Evolutionary conservation across 2,888 invertebrate species (phyloP), one percentile per base, ranked within the genome.

Genomic region (Drosophila quinaria): DNA sequence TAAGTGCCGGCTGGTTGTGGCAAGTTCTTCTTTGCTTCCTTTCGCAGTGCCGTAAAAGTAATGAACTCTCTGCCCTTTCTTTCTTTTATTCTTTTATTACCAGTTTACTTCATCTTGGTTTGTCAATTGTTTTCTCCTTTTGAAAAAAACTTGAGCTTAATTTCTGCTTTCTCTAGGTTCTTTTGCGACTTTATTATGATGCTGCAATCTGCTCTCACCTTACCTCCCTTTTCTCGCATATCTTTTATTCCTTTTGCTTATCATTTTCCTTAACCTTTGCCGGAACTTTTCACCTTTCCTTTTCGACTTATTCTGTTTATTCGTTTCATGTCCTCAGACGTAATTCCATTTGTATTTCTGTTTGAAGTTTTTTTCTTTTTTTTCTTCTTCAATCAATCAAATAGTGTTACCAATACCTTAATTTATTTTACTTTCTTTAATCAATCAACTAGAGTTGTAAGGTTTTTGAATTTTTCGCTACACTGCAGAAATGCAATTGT

Each of bases 31-130:
- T 55, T 66, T 50, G 31, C n/a, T 29, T 19, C 15, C n/a, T 10
- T 37, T 51, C 22, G 2, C 25, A 13, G 9, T 11, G 17, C 11
- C 15, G 44, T 33, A 42, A 59, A 42, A 52, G 42, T 58, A 74
- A 50, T 46, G 17, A 33, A 51, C 54, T 33, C 9, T 10, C 13
- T n/a, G 35, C 10, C 22, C 44, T 37, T 39, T 44, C 46, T 11
- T 29, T 47, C 15, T 44, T 58, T 37, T 8, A 2, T 29, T 29
- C 29, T 25, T 25, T 25, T 5, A 58, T 11, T 15, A 37, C 31
- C 51, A 47, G 54, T 56, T 68, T 39, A 8, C 56, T 41, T 59
- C 47, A 50, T 33, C 55, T 50, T 31, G 49, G 51, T 56, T 70
- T 63, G 47, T 29, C 46, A 58, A 46, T 44, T 61, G 39, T 52